Percentiles rank a stretch among this genome's conserved stretches.
phyloP scores from a whole-genome alignment of 1,140 invertebrate genomes.

The Drosophila nasuta region DNA sequence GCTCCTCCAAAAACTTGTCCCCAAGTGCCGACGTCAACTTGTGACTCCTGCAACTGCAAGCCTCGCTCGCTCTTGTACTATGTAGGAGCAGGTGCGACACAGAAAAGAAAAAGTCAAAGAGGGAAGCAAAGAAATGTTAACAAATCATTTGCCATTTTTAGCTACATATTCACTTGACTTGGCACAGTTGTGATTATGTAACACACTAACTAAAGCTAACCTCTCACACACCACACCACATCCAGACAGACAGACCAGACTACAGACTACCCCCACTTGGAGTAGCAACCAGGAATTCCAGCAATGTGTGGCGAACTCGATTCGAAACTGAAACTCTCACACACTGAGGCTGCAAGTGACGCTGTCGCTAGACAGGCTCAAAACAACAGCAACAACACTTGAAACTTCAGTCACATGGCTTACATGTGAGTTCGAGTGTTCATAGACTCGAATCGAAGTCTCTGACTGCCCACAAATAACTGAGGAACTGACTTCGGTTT shows the following conservation, averaged over 20 bases:
- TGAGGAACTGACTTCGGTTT: background rate
- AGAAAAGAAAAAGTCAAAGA: slow-evolving; percentile 30
- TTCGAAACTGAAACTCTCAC: slow-evolving; percentile 43
- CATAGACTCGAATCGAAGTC: slow-evolving; percentile 18
- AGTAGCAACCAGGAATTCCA: slow-evolving; percentile 18
- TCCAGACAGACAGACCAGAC: slow-evolving; percentile 5
- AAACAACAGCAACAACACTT: slow-evolving; percentile 62
- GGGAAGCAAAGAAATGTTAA: slow-evolving; percentile 47
- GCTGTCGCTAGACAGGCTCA: slow-evolving; percentile 46
- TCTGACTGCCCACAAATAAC: slow-evolving; percentile 14
- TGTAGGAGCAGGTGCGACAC: slow-evolving; percentile 20
- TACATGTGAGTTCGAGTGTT: slow-evolving; percentile 33
- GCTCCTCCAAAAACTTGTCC: slow-evolving; percentile 36
- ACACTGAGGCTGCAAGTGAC: slow-evolving; percentile 30
- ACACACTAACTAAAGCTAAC: slow-evolving; percentile 66
- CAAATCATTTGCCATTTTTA: slow-evolving; percentile 81
- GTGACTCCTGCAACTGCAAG: background rate
- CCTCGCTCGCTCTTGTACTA: background rate
- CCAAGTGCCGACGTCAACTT: slow-evolving; percentile 1
- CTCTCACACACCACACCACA: slow-evolving; percentile 26
- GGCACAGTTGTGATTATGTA: slow-evolving; percentile 64
- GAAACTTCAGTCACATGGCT: slow-evolving; percentile 64
- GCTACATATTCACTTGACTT: slow-evolving; percentile 66
- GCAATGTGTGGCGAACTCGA: slow-evolving; percentile 56
- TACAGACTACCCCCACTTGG: background rate